Base-by-base conservation (phyloP, 2,888 invertebrate species). In the Archips xylosteana region DNA sequence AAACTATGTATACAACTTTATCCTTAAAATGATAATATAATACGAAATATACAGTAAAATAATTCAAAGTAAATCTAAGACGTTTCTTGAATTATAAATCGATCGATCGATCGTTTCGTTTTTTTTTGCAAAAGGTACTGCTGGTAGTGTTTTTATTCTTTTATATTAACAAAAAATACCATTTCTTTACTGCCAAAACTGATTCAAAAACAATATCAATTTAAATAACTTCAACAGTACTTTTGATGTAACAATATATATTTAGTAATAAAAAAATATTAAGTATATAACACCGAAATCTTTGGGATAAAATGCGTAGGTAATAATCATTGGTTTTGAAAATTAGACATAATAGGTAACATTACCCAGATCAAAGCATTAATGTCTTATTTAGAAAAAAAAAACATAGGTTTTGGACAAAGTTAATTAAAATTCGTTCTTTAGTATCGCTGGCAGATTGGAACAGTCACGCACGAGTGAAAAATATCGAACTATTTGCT, bases 1-100 rank as follows among this genome's bases (percentile, higher is more conserved):
- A 3, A 10, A 0, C 3, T 39, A 5, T 45, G 45, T 10, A 45
- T 45, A 45, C 59, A 59, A 66, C 23, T 6, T 57, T 42, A 39
- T 65, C 57, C 15, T 49, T 39, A 5, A 15, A 59, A 49, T 60
- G 65, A 39, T 49, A 66, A 65, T 66, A 71, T 6, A 61, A 13
- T 65, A 65, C 64, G 64, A 71, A 71, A 66, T 66, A 60, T 71
- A 71, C 65, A 71, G 47, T 71, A 23, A 59, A 65, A 65, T 59
- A 47, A 36, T 64, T 65, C 57, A 59, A 49, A 59, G 13, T 39
- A 34, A 59, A 34, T 12, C 32, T 34, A 59, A 57, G 10, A 59
- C 10, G 9, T 32, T 34, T 34, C 34, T 49, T 64, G 49, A 8
- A 49, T 2, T 32, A 32, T 6, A 62, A 12, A 15, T 62, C 62